These are phyloP conservation scores for Crossoptilon crossoptilon DNA, from an alignment of 2,797 vertebrate species.

Conservation along the genomic window DNA sequence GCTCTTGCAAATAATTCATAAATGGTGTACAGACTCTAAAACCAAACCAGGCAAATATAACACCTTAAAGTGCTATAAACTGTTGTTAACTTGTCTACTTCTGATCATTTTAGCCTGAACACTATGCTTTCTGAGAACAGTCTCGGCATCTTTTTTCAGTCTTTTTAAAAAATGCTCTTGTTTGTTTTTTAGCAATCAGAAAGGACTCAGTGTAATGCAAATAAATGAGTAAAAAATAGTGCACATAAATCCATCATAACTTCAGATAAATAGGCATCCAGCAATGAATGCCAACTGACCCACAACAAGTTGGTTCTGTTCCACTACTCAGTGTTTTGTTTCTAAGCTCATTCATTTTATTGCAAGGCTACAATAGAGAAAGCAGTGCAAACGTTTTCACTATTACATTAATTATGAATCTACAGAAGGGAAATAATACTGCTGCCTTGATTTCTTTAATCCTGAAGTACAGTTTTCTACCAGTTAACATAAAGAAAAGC, in stretches of 20 bases:
- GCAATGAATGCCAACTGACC: neutral
- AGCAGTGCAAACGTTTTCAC: neutral
- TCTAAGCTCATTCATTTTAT: neutral
- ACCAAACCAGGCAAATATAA: neutral
- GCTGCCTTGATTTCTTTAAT: neutral
- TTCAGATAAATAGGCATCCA: neutral
- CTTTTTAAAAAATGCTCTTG: neutral
- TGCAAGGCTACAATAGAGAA: neutral
- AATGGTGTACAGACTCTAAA: neutral
- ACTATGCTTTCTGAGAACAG: accelerated
- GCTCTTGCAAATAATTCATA: neutral
- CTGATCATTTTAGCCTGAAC: neutral
- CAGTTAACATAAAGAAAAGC: neutral
- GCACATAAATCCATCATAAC: neutral
- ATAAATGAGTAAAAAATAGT: neutral
- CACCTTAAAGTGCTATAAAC: accelerated
- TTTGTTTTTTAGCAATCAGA: neutral
- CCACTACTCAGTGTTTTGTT: neutral
- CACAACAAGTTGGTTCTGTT: neutral
- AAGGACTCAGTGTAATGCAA: neutral
- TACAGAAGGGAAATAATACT: neutral
- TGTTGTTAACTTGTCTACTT: neutral
- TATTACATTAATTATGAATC: neutral
- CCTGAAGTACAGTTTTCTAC: neutral
- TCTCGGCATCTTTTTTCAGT: neutral